These are phyloP conservation scores for Piezodorus guildinii DNA, from an alignment of 1,140 invertebrate species.

Conservation along the genomic window DNA sequence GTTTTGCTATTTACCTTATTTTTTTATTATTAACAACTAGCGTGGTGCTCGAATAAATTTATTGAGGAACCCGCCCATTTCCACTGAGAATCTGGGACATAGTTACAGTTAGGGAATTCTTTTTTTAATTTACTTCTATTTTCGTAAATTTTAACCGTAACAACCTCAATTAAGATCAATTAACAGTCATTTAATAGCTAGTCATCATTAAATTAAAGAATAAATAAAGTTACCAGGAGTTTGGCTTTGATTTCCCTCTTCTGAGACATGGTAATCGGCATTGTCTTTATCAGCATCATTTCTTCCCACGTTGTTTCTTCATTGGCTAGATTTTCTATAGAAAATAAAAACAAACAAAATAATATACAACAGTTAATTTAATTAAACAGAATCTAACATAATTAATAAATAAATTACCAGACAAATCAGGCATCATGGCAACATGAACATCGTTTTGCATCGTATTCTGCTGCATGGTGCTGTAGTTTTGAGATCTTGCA, in stretches of 20 bases:
- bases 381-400: not conserved
- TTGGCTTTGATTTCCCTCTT: conserved; percentile 67
- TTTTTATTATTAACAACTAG: too few species aligned
- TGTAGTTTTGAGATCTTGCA: conserved; percentile 39
- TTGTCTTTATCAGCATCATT: conserved; percentile 71
- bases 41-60: too few species aligned
- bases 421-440: conserved; percentile 62
- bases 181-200: too few species aligned
- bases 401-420: conserved; percentile 36
- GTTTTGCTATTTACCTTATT: too few species aligned
- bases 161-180: too few species aligned
- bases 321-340: conserved; percentile 65
- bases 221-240: conserved; percentile 47
- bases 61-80: too few species aligned
- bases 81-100: too few species aligned
- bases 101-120: too few species aligned
- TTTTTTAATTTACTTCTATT: too few species aligned
- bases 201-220: not conserved
- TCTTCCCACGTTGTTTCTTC: conserved; percentile 75
- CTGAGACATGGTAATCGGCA: conserved; percentile 68
- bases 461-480: conserved; percentile 28
- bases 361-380: conserved; percentile 3
- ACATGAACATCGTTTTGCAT: conserved; percentile 54
- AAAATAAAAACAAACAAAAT: conserved; percentile 18
- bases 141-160: too few species aligned